Base-by-base conservation (phyloP, 1,140 invertebrate genomes). In the silkworm (Bombyx mori) region DNA sequence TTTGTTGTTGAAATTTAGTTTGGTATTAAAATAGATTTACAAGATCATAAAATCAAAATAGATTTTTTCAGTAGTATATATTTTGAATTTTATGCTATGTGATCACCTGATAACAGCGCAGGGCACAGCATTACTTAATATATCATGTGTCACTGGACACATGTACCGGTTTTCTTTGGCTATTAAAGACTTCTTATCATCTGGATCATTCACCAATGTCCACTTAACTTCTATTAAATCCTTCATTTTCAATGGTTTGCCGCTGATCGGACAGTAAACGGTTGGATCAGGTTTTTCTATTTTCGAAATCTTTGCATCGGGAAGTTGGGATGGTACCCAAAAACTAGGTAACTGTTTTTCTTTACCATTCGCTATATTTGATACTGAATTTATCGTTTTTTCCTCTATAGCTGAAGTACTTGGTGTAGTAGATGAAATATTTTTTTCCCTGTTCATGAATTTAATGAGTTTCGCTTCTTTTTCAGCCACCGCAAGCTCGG, bases 121-220 rank as follows among this genome's bases (percentile, higher is more conserved):
- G 7, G 97, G 96, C 4, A 97, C 93, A 18, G 96, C 96, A 89
- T 99, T 99, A 62, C 95, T 94, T 8, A 99, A 86, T 54, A 98
- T 92, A 89, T 99, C 99, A 85, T 97, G 95, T 42, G 98, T 99
- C 0, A 99, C 94, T 6, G 98, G 95, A 88, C 99, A 99, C 92
- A 98, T 98, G 80, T 98, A 99, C 75, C 97, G 90, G 52, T 96
- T 95, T 80, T 97, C 91, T 80, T 94, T 95, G 42, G 93, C 90
- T 65, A 96, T 95, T 1, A 96, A 79, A 2, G 94, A 93, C 62
- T 94, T 93, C 61, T 93, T 95, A 65, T 96, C 94, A 77, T 93
- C 92, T 0, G 93, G 93, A 86, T 96, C 95, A 63, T 95, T 95
- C 0, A 98, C 93, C 65, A 93, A 86, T 0, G 96, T 99, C 85